Evolutionary conservation across 2,797 vertebrate genomes (phyloP), one percentile per base, ranked within the genome.

Genomic region (Galago senegalensis): DNA sequence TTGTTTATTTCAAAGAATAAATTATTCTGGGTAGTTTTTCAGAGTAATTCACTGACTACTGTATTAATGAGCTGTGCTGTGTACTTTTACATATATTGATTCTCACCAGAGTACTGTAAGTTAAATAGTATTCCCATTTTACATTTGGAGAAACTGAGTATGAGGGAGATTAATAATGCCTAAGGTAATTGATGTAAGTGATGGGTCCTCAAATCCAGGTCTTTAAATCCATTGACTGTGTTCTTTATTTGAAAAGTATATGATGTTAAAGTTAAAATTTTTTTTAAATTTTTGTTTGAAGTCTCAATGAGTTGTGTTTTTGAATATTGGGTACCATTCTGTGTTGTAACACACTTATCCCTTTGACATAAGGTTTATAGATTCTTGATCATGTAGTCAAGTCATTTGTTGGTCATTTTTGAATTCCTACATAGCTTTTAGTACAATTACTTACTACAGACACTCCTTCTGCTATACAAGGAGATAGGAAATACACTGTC

Each of bases 301-400:
- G 29, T 90, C 31, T 83, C 61, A 70, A 83, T 37, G 40, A 91
- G 23, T 58, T 95, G 7, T 72, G 21, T 61, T 80, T 85, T 81
- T 70, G 23, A 67, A 40, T 46, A n/a, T 76, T 56, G 31, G 43
- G 61, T 82, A 31, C 61, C 34, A 56, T 75, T 31, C 43, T 95
- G 27, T 87, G n/a, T 31, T 89, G 40, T 75, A 75, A 46, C 18
- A 37, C 37, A 83, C 16, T 67, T 79, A 84, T 87, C 1, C 49
- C n/a, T 87, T 89, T 49, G 23, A 72, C 37, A 18, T 87, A 70
- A 37, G n/a, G 17, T 67, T 89, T 97, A 0, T 89, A 90, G 63
- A 70, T 88, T 92, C 31, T 91, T 88, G 31, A 72, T 84, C 77
- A 73, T 34, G 17, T 29, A 95, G 13, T 76, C 43, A 96, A 93